Evolutionary conservation across 2,797 vertebrate genomes (phyloP).

Genomic region (Hephaestus fuliginosus): DNA sequence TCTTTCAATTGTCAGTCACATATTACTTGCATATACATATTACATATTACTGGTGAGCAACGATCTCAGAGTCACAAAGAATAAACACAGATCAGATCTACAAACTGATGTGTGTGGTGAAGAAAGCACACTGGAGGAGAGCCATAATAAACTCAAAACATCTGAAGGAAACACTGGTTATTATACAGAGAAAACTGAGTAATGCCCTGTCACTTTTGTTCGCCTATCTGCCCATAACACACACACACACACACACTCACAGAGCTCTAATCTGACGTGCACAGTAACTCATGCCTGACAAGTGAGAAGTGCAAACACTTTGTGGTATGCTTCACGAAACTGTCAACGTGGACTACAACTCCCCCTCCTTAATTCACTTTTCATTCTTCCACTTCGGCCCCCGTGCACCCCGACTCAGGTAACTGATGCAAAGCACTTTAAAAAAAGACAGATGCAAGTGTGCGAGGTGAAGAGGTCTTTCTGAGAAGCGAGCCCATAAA

Average conservation of each 20-base stretch:
- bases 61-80: background rate
- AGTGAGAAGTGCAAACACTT: conserved; percentile 28
- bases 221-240: no score
- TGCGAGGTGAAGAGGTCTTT: conserved; percentile 10
- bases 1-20: no score
- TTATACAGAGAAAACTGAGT: background rate
- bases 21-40: no score
- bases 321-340: background rate
- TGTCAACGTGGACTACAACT: background rate
- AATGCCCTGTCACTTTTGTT: background rate
- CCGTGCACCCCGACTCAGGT: conserved; percentile 9
- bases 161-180: no score
- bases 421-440: conserved; percentile 28
- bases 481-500: conserved; percentile 58
- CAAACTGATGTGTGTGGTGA: background rate
- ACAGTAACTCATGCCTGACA: background rate
- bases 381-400: background rate
- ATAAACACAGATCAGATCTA: background rate
- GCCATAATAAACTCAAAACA: background rate
- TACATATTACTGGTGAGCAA: background rate
- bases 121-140: background rate
- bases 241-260: background rate
- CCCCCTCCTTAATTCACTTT: background rate
- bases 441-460: conserved; percentile 17
- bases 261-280: background rate